A percentile compares a stretch with the other conserved stretches of the same genome.
phyloP scores from a whole-genome alignment of 2,113 vertebrate genomes.

The Chaetops frenatus region DNA sequence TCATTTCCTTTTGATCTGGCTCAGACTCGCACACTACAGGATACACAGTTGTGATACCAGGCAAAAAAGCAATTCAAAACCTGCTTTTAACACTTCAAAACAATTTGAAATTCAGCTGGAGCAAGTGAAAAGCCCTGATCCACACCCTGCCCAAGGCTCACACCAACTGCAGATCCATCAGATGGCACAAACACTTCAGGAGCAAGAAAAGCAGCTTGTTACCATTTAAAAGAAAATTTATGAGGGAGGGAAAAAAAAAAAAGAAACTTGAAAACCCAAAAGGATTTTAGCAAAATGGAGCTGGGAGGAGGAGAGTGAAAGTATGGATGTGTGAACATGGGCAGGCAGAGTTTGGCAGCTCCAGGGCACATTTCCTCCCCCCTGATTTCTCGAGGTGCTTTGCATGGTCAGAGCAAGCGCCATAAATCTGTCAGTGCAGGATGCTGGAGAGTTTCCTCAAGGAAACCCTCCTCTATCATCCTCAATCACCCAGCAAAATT shows the following conservation, averaged over 20 bases:
- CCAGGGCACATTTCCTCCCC: background rate
- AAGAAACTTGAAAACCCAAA: fast-evolving
- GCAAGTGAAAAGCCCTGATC: background rate
- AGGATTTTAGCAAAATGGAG: background rate
- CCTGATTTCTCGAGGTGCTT: background rate
- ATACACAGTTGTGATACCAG: background rate
- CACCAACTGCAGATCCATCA: background rate
- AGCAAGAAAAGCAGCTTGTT: background rate
- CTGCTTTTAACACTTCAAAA: background rate
- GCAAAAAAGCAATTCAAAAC: background rate
- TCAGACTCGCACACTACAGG: background rate
- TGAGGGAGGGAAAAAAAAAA: fast-evolving
- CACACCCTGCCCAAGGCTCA: background rate
- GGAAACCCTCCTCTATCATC: background rate
- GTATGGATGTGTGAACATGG: background rate
- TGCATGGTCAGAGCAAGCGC: background rate
- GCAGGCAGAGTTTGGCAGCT: background rate
- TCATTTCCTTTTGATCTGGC: background rate
- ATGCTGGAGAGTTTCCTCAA: background rate
- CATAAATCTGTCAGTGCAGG: background rate
- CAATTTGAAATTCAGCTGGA: background rate
- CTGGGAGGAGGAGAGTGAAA: background rate
- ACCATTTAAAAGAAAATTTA: background rate
- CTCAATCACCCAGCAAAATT: background rate
- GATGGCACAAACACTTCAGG: background rate